Conservation (phyloP, 37 sponge, comb jelly and placozoan species). For the Haliclona indistincta region DNA sequence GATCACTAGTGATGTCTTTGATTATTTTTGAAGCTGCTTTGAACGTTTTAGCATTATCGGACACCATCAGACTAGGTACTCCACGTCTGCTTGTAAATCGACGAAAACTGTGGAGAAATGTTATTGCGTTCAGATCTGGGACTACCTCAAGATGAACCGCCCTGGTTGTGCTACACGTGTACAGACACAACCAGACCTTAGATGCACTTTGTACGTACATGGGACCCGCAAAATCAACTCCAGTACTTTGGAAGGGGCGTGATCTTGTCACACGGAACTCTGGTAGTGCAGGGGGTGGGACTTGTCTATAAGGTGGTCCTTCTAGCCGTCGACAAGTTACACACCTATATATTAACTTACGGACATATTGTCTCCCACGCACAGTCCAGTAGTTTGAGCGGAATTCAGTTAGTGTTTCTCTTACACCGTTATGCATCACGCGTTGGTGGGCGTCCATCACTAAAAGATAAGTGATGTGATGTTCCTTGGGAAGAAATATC, state of each 20-base stretch:
- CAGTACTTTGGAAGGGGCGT: constrained; percentile 12
- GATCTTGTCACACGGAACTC: constrained; percentile 8
- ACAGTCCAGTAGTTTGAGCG: constrained; percentile 19
- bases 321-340: constrained; percentile 25
- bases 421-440: constrained; percentile 16
- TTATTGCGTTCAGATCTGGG: not conserved
- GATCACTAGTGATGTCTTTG: not conserved
- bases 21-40: not conserved
- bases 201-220: no score
- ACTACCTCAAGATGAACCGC: constrained; percentile 14
- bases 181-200: no score
- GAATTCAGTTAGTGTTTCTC: constrained; percentile 8
- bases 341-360: constrained; percentile 6
- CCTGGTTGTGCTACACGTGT: not conserved
- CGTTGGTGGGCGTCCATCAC: constrained; percentile 22
- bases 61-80: not conserved
- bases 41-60: constrained; percentile 4
- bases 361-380: constrained; percentile 29
- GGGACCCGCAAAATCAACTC: constrained; percentile 45
- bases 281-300: constrained; percentile 24
- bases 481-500: constrained; percentile 8
- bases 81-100: constrained; percentile 2
- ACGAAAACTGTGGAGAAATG: not conserved
- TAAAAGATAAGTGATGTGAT: constrained; percentile 11
- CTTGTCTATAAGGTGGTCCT: not conserved